Percentiles rank a stretch among this genome's conserved stretches.
Evolutionary conservation across 2,797 vertebrate species (phyloP).

Genomic region (Cygnus olor): DNA sequence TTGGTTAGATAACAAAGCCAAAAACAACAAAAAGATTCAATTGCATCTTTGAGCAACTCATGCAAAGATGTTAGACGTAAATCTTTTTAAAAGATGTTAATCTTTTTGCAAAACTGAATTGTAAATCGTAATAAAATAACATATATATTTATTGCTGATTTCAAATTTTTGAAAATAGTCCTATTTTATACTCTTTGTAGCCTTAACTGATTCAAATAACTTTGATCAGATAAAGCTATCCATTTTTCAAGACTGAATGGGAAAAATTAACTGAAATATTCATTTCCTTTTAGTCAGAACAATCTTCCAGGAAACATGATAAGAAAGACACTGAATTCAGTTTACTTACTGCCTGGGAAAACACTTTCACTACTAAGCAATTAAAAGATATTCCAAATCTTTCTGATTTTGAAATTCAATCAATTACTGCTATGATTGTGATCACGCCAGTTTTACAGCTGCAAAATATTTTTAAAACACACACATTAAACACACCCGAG

Average conservation of each 20-base stretch:
- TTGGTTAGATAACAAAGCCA: background rate
- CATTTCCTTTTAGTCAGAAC: background rate
- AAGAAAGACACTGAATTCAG: background rate
- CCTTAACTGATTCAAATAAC: background rate
- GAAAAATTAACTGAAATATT: background rate
- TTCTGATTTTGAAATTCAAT: background rate
- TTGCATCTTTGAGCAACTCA: background rate
- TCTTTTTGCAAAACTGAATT: background rate
- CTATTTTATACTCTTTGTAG: background rate
- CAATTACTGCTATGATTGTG: background rate
- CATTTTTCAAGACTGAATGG: background rate
- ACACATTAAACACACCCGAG: background rate
- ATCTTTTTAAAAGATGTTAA: no score
- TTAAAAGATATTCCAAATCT: background rate
- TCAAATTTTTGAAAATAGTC: background rate
- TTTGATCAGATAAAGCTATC: background rate
- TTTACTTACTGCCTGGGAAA: background rate
- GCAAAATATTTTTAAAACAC: background rate
- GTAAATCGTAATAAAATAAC: background rate
- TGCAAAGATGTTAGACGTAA: background rate
- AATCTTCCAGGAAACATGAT: background rate
- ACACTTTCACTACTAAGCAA: background rate
- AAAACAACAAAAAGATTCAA: background rate
- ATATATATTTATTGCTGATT: background rate
- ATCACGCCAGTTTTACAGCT: background rate